Percentiles rank a stretch among this genome's conserved stretches.
These are phyloP conservation scores for Phyllotreta cruciferae DNA, from an alignment of 2,888 invertebrate genomes.

Conservation along the genomic window DNA sequence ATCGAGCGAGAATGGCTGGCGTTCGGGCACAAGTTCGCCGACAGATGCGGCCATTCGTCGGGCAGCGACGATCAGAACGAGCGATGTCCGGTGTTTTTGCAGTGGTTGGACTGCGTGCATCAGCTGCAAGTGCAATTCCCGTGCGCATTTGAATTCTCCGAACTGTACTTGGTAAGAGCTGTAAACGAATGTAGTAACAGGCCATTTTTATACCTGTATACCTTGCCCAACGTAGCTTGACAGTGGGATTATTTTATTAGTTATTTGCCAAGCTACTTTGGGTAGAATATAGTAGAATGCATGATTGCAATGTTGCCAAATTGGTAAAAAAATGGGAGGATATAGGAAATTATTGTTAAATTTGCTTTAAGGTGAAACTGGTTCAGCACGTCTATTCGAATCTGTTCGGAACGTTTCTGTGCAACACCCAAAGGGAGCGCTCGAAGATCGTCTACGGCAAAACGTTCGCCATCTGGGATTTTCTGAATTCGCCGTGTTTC, in stretches of 20 bases:
- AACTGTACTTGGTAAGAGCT: slow-evolving; percentile 82
- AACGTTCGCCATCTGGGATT: slow-evolving; percentile 88
- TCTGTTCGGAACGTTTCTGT: slow-evolving; percentile 96
- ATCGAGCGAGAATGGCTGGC: slow-evolving; percentile 97
- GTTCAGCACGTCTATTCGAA: slow-evolving; percentile 95
- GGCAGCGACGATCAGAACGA: slow-evolving; percentile 91
- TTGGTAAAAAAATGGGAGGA: background rate
- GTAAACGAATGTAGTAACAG: background rate
- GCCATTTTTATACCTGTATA: too few species aligned
- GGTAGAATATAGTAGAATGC: too few species aligned
- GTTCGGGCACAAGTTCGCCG: slow-evolving; percentile 98
- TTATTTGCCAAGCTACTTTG: too few species aligned
- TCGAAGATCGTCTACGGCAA: slow-evolving; percentile 68
- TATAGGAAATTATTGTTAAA: background rate
- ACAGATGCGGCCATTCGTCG: slow-evolving; percentile 86
- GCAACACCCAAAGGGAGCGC: slow-evolving; percentile 83
- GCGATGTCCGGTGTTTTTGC: slow-evolving; percentile 95
- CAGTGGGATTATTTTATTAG: too few species aligned
- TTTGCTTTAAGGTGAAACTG: slow-evolving; percentile 80
- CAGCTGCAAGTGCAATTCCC: slow-evolving; percentile 89
- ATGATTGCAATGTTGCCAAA: background rate
- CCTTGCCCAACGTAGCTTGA: too few species aligned
- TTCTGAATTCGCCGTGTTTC: slow-evolving; percentile 80
- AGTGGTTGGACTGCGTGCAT: slow-evolving; percentile 97
- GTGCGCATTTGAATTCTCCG: slow-evolving; percentile 94